Evolutionary conservation across 1,140 invertebrate species (phyloP), one percentile per base, ranked within the genome.

Genomic region (Camponotus pennsylvanicus): DNA sequence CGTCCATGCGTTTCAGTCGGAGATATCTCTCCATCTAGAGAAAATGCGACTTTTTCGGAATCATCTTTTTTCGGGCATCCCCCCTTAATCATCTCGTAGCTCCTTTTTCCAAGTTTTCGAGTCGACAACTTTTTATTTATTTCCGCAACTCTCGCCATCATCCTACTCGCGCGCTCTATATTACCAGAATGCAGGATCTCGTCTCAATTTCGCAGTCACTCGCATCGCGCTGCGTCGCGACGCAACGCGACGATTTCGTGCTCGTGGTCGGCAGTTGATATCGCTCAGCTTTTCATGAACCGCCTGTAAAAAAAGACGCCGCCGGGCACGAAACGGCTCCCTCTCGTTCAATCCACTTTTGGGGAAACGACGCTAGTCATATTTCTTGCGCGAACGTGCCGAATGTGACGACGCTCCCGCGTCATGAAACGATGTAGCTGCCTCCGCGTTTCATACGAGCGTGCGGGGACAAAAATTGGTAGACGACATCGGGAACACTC

Each of bases 271-370:
- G 79, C 79, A 34, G 67, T 82, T 82, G 67, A 82, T 82, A 82
- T 73, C 67, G 37, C 67, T 71, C 67, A 73, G 67, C 79, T 73
- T 82, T 82, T 82, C 79, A 82, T 82, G 79, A 73, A 73, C 79
- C 45, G 78, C 32, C 55, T 61, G 55, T 59, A 34, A 82, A 82
- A 80, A 73, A 61, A 82, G 66, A 82, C 78, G 78, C 79, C 67
- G 55, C 67, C 79, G 79, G 67, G 67, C 55, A 82, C 79, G 79
- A 73, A 82, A 82, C 13, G 55, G 55, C 79, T 82, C 79, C 79
- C 79, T 73, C 79, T 82, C 79, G 79, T 82, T 82, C 79, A 82
- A 82, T 82, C 67, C 55, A 82, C 79, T 82, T 82, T 82, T 82
- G 37, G 79, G 79, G 34, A 27, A 73, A 71, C 67, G 79, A 73